Base-by-base conservation (phyloP, 2,888 invertebrate species). In the Automeris io region DNA sequence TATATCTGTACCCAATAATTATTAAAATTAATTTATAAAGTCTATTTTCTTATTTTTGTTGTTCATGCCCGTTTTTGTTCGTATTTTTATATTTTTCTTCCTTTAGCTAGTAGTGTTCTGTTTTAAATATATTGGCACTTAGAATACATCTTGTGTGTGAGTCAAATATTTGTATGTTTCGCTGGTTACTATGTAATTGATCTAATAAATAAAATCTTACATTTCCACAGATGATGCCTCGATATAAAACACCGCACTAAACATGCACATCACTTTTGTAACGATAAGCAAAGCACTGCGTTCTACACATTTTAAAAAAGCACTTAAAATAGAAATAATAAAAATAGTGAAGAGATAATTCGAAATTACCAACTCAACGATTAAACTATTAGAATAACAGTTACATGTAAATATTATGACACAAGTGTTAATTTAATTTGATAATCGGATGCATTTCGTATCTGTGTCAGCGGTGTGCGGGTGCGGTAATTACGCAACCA, bases 211-310 rank as follows among this genome's bases (percentile, higher is more conserved):
- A 35, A 39, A 25, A 24, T 59, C 81, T 82, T 61, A 86, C 85
- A 79, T 86, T 83, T 80, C 81, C 82, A 85, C 82, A 86, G 85
- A 86, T 86, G 80, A 65, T 85, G 83, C 55, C 61, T 72, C 59
- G 59, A 52, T 62, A 54, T 54, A 42, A 61, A 55, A 54, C 61
- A 72, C 74, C 71, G 65, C 71, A 77, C 70, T 67, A 60, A 80
- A 75, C 57, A 65, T 63, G 54, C 75, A 78, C 78, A 73, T 66
- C 65, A 73, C 79, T 69, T 54, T 54, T 56, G 55, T 57, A 46
- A 44, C 62, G 55, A 48, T 54, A 42, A 57, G 62, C 51, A 59
- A 58, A 47, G 55, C 74, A 70, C 71, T 63, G 53, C 49, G 64
- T 74, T 64, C 65, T 70, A 47, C 69, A 70, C 68, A 69, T 76